Evolutionary conservation across 2,888 invertebrate genomes (phyloP).

Genomic region (Leucophenga maculata): DNA sequence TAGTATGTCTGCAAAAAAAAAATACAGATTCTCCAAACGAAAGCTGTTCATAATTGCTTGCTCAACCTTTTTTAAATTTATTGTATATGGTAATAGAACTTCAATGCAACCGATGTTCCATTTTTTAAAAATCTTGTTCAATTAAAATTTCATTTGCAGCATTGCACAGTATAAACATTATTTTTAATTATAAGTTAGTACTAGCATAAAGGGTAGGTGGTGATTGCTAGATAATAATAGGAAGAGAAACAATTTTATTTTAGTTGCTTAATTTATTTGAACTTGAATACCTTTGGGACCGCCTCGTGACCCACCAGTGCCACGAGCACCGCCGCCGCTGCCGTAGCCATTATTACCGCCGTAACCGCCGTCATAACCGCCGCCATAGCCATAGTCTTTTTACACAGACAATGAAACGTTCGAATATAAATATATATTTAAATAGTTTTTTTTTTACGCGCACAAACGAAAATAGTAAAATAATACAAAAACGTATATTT

Average conservation of each 20-base stretch:
- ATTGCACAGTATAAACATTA: too few species aligned
- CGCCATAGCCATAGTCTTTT: constrained; percentile 77
- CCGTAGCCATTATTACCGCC: constrained; percentile 92
- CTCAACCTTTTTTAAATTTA: too few species aligned
- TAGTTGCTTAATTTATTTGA: constrained; percentile 26
- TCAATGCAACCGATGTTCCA: too few species aligned
- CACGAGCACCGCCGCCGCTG: constrained; percentile 84
- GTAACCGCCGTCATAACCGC: constrained; percentile 79
- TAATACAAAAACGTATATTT: constrained; percentile 6
- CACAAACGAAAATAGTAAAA: neutral
- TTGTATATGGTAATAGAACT: too few species aligned
- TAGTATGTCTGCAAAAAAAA: too few species aligned
- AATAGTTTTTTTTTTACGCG: neutral
- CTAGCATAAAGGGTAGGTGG: too few species aligned
- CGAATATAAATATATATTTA: neutral
- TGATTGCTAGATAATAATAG: constrained; percentile 17
- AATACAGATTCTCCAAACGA: too few species aligned
- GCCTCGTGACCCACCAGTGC: constrained; percentile 85
- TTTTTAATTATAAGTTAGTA: too few species aligned
- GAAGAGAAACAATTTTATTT: constrained; percentile 45
- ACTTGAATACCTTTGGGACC: constrained; percentile 84
- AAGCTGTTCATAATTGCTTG: too few species aligned
- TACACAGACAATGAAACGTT: constrained; percentile 6
- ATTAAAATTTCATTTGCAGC: too few species aligned
- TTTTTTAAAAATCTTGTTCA: too few species aligned